Percentiles rank a stretch among this genome's conserved stretches.
Conservation (phyloP, 1,140 invertebrate genomes). For the Diuraphis noxia region DNA sequence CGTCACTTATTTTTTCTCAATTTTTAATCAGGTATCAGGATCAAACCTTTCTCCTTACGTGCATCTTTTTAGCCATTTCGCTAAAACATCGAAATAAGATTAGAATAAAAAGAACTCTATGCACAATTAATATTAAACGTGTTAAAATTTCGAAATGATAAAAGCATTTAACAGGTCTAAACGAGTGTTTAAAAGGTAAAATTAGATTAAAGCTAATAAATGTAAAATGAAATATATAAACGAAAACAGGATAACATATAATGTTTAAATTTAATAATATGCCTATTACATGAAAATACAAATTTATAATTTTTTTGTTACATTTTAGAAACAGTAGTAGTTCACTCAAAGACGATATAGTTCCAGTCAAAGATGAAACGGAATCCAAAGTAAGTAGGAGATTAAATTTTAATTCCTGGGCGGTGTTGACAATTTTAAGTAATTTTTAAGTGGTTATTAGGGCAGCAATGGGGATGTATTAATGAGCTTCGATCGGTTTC, state of each 20-base stretch:
- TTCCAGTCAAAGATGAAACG: constrained; percentile 25
- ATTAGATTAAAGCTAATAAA: not conserved
- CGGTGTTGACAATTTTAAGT: constrained; percentile 38
- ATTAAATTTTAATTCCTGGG: not conserved
- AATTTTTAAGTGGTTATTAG: constrained; percentile 48
- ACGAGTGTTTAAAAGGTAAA: constrained; percentile 50
- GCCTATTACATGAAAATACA: not conserved
- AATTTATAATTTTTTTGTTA: not conserved
- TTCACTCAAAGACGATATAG: constrained; percentile 34
- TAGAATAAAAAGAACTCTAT: not conserved
- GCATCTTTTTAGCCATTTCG: not conserved
- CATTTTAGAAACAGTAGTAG: constrained; percentile 45
- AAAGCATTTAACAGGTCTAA: constrained; percentile 49
- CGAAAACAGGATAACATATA: not conserved
- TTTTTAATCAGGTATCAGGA: not conserved
- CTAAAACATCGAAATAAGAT: not conserved
- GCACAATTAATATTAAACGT: not conserved
- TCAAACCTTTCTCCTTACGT: constrained; percentile 27
- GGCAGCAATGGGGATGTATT: constrained; percentile 37
- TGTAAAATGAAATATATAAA: not conserved
- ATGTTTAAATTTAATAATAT: not conserved
- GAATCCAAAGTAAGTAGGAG: constrained; percentile 41
- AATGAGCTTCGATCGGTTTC: constrained; percentile 48
- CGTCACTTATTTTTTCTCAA: constrained; percentile 1
- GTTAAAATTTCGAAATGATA: constrained; percentile 39